Conservation (phyloP, 2,888 invertebrate genomes). For the Synanthedon myopaeformis region DNA sequence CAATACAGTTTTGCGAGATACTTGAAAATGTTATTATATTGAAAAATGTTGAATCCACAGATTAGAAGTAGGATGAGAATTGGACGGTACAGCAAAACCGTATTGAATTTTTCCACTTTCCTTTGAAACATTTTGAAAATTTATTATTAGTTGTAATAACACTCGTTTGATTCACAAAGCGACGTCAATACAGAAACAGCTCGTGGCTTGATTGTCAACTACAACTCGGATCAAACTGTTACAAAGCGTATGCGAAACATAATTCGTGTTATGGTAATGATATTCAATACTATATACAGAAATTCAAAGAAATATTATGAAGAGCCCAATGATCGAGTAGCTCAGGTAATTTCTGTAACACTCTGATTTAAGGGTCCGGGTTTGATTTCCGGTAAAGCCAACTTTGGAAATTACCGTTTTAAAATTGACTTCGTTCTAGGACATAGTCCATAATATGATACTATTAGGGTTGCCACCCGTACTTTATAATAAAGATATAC, state of each 20-base stretch:
- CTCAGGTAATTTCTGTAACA: too few species aligned
- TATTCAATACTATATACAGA: background rate
- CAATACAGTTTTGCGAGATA: slow-evolving; percentile 25
- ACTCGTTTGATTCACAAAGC: slow-evolving; percentile 15
- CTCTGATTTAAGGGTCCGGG: too few species aligned
- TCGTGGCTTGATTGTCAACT: slow-evolving; percentile 32
- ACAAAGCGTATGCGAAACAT: slow-evolving; percentile 12
- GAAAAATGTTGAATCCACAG: slow-evolving; percentile 43
- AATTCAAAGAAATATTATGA: background rate
- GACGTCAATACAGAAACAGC: slow-evolving; percentile 18
- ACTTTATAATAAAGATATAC: too few species aligned
- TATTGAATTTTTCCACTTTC: slow-evolving; percentile 7
- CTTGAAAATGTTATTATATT: slow-evolving; percentile 16
- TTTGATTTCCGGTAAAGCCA: too few species aligned
- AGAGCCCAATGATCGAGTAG: background rate
- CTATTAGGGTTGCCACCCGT: too few species aligned
- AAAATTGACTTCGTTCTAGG: too few species aligned
- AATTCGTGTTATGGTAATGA: background rate
- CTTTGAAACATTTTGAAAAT: slow-evolving; percentile 15
- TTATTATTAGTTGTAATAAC: slow-evolving; percentile 1
- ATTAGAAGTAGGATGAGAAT: slow-evolving; percentile 30
- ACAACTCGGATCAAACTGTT: slow-evolving; percentile 19
- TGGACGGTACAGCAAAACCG: slow-evolving; percentile 24
- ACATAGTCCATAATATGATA: too few species aligned
- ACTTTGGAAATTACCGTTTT: too few species aligned